phyloP scores from a whole-genome alignment of 1,140 invertebrate species.

The Leptinotarsa texana region DNA sequence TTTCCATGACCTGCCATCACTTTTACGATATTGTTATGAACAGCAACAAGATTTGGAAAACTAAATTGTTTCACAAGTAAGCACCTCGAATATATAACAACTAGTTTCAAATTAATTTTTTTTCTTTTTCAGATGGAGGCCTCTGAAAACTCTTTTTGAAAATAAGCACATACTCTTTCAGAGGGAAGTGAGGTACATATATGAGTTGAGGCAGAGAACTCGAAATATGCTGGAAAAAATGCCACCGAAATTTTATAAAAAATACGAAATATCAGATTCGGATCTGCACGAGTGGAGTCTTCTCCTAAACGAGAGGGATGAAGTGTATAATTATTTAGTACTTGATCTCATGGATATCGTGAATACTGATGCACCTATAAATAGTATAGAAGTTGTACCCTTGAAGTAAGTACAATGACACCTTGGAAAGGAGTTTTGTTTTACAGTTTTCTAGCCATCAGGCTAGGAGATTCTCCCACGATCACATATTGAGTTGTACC shows the following conservation, averaged over 20 bases:
- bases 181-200: constrained; percentile 39
- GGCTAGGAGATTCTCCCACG: too few species aligned
- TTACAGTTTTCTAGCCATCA: too few species aligned
- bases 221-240: constrained; percentile 35
- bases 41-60: constrained; percentile 34
- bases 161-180: constrained; percentile 31
- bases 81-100: constrained; percentile 5
- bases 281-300: constrained; percentile 41
- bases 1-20: constrained; percentile 29
- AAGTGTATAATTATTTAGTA: constrained; percentile 39
- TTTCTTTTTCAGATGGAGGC: constrained; percentile 40
- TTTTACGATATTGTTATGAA: constrained; percentile 26
- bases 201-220: constrained; percentile 33
- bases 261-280: constrained; percentile 42
- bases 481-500: too few species aligned
- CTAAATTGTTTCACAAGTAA: constrained; percentile 37
- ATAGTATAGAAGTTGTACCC: constrained; percentile 44
- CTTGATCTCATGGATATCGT: constrained; percentile 40
- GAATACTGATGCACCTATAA: constrained; percentile 36
- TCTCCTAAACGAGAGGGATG: constrained; percentile 30
- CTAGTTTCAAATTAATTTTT: background rate
- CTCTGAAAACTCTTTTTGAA: constrained; percentile 30
- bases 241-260: constrained; percentile 41
- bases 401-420: constrained; percentile 36
- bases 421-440: too few species aligned